Conservation (phyloP, 2,888 invertebrate genomes). For the Eupithecia inturbata region DNA sequence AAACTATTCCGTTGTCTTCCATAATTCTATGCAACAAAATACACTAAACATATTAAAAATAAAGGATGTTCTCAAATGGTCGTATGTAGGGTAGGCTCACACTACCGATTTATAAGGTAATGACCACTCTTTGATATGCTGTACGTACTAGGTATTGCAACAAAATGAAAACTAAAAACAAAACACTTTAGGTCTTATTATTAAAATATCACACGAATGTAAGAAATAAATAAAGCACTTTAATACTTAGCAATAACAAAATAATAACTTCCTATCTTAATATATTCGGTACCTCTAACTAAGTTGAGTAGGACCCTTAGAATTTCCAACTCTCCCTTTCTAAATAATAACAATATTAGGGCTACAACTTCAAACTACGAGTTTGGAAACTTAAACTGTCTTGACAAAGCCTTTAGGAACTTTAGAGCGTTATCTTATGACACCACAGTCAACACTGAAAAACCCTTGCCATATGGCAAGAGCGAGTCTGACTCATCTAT, state of each 20-base stretch:
- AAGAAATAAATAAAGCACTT: not conserved
- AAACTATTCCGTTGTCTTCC: not conserved
- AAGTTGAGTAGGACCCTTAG: not conserved
- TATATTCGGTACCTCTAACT: conserved; percentile 5
- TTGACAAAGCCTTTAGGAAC: not conserved
- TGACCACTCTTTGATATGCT: not conserved
- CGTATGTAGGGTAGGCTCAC: not conserved
- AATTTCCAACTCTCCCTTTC: conserved; percentile 9
- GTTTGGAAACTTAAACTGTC: not conserved
- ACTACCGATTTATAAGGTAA: not conserved
- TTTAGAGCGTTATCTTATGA: not conserved
- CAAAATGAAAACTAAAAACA: too few species aligned
- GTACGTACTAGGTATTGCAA: not conserved
- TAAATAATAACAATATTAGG: conserved; percentile 16
- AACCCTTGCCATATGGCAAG: not conserved
- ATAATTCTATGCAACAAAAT: not conserved
- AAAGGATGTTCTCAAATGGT: too few species aligned
- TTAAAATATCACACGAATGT: not conserved
- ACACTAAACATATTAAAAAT: too few species aligned
- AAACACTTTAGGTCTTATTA: too few species aligned
- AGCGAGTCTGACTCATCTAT: not conserved
- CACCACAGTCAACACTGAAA: not conserved
- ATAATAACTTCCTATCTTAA: conserved; percentile 10
- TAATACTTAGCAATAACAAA: not conserved
- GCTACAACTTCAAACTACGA: conserved; percentile 8